These are phyloP conservation scores for Cyanistes caeruleus DNA, from an alignment of 2,113 vertebrate genomes.

Conservation along the genomic window DNA sequence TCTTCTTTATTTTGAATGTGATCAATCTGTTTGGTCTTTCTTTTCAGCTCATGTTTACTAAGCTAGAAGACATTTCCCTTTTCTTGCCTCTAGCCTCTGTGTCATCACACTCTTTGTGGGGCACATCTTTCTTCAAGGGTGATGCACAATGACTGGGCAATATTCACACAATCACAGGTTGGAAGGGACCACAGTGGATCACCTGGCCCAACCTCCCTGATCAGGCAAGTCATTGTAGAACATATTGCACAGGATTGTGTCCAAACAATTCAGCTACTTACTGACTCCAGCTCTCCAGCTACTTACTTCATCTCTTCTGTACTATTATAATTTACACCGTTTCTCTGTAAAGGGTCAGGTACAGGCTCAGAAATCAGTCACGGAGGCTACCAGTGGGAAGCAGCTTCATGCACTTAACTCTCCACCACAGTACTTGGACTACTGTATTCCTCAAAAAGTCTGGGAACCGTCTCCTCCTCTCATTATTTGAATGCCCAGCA, in stretches of 20 bases:
- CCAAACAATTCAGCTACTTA: neutral
- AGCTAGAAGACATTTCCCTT: neutral
- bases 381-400: neutral
- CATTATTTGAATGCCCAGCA: neutral
- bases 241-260: neutral
- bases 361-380: neutral
- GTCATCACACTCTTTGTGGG: neutral
- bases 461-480: neutral
- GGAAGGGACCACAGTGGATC: neutral
- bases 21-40: neutral
- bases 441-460: neutral
- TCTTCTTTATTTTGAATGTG: neutral
- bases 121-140: neutral
- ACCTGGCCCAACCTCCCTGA: neutral
- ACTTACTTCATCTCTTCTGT: neutral
- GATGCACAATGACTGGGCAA: neutral
- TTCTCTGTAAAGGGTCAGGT: neutral
- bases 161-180: neutral
- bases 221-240: neutral
- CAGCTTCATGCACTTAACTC: neutral
- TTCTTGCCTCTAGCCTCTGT: neutral
- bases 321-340: neutral
- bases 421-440: neutral
- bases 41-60: neutral
- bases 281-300: neutral